phyloP scores from a whole-genome alignment of 2,888 invertebrate species.

The Baronia brevicornis region DNA sequence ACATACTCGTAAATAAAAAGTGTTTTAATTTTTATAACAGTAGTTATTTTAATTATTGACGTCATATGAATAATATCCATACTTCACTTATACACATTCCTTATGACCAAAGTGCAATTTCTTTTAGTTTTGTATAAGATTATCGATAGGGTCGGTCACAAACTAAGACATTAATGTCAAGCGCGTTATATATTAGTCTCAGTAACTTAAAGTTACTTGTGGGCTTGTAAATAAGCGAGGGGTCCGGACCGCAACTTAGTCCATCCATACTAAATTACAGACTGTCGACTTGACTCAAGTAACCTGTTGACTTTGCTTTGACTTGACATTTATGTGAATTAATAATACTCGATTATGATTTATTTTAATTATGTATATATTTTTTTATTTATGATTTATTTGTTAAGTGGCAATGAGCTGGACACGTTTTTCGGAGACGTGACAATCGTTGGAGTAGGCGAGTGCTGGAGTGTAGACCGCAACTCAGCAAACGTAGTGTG shows the following conservation, averaged over 20 bases:
- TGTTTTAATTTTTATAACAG: too few species aligned
- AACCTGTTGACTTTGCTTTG: slow-evolving; percentile 66
- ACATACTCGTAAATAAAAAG: too few species aligned
- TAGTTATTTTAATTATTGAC: too few species aligned
- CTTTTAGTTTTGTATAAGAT: slow-evolving; percentile 29
- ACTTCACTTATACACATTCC: neutral
- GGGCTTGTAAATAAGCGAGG: slow-evolving; percentile 58
- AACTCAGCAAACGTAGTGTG: too few species aligned
- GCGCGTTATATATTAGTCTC: slow-evolving; percentile 54
- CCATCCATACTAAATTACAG: slow-evolving; percentile 61
- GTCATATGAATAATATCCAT: too few species aligned
- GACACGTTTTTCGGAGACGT: too few species aligned
- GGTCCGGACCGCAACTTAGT: slow-evolving; percentile 52
- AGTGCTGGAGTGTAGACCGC: too few species aligned
- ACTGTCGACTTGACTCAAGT: slow-evolving; percentile 65
- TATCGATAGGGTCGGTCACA: slow-evolving; percentile 37
- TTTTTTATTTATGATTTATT: too few species aligned
- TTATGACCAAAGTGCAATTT: slow-evolving; percentile 9
- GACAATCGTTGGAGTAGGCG: too few species aligned
- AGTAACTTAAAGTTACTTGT: slow-evolving; percentile 61
- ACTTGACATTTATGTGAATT: slow-evolving; percentile 47
- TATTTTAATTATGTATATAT: too few species aligned
- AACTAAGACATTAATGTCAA: slow-evolving; percentile 44
- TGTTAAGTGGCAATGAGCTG: too few species aligned
- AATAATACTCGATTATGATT: too few species aligned